Conservation (phyloP, 2,797 vertebrate genomes). For the Enoplosus armatus region DNA sequence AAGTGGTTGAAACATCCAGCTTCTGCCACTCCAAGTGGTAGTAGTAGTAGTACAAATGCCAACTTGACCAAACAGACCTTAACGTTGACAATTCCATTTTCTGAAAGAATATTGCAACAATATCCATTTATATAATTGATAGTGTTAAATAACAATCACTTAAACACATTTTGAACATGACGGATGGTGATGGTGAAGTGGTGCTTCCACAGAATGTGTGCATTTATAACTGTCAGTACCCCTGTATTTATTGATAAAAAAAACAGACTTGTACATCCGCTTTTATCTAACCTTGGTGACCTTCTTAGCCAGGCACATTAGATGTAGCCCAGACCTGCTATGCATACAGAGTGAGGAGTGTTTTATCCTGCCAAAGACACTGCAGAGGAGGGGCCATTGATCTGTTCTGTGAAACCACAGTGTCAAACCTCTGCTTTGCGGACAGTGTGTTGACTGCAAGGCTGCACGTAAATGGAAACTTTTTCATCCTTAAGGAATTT, state of each 20-base stretch:
- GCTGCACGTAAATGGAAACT: conserved; percentile 31
- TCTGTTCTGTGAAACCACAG: conserved; percentile 73
- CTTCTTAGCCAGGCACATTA: conserved; percentile 50
- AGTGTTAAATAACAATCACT: not conserved
- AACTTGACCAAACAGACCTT: not conserved
- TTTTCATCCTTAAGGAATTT: conserved; percentile 20
- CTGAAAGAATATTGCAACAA: not conserved
- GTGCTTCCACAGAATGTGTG: not conserved
- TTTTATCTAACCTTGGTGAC: conserved; percentile 46
- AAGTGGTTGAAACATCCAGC: not conserved
- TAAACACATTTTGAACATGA: not conserved
- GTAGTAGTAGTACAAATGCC: not conserved
- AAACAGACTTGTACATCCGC: not conserved
- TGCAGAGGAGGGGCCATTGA: conserved; percentile 66
- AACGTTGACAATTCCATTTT: not conserved
- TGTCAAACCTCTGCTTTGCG: conserved; percentile 54
- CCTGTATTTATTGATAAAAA: conserved; percentile 29
- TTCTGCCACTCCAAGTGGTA: not conserved
- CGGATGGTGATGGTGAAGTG: too few species aligned
- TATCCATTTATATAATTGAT: not conserved
- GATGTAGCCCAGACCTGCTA: conserved; percentile 33
- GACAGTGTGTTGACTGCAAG: conserved; percentile 39
- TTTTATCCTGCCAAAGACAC: conserved; percentile 69
- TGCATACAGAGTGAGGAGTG: conserved; percentile 50
- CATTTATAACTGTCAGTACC: conserved; percentile 17